phyloP scores from a whole-genome alignment of 1,140 invertebrate genomes.

The Solen grandis region DNA sequence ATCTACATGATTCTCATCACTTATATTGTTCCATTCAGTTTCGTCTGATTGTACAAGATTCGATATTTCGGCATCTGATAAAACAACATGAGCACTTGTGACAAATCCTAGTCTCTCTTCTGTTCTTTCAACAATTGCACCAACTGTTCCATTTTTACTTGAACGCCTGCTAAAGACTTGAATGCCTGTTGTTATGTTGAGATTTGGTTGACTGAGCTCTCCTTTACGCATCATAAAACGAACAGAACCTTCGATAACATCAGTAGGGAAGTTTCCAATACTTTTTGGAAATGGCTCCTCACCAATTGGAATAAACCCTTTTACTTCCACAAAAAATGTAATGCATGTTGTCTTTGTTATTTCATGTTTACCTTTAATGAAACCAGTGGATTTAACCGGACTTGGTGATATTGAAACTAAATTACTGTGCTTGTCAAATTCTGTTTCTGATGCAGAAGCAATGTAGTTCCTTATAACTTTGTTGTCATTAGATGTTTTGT shows the following conservation, averaged over 20 bases:
- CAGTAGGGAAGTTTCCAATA: neutral
- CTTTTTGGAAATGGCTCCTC: neutral
- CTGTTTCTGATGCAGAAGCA: too few relatives aligned
- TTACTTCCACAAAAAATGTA: neutral
- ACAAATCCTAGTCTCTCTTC: neutral
- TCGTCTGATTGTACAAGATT: neutral
- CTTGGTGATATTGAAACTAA: neutral
- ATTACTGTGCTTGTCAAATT: neutral
- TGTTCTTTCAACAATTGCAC: neutral
- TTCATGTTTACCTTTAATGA: neutral
- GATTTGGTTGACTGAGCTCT: neutral
- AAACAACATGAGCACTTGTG: constrained; percentile 12
- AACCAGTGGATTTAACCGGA: neutral
- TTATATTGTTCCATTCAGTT: neutral
- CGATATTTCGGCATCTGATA: neutral
- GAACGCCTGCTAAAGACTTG: neutral
- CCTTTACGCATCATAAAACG: constrained; percentile 2
- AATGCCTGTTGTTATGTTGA: neutral
- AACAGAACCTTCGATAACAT: neutral
- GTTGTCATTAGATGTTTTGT: too few relatives aligned
- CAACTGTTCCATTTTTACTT: constrained; percentile 12
- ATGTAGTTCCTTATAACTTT: too few relatives aligned
- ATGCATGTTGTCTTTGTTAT: neutral
- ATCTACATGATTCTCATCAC: neutral
- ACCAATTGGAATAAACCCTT: constrained; percentile 9